Percentiles rank a stretch among this genome's conserved stretches.
phyloP scores from a whole-genome alignment of 2,888 invertebrate species.

The Agriopis aurantiaria region DNA sequence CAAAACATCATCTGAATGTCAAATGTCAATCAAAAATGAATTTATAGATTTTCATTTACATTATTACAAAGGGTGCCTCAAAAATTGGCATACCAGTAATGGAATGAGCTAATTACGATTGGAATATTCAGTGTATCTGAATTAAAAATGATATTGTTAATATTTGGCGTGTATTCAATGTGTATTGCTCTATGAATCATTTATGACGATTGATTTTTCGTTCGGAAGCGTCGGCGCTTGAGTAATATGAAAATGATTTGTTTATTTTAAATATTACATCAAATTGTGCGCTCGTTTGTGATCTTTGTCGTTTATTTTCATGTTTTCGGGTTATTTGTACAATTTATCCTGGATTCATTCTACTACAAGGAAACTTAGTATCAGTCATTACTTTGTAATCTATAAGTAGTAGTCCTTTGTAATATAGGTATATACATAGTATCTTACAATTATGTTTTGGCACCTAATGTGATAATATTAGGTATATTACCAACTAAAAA shows the following conservation, averaged over 20 bases:
- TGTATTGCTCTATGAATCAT: slow-evolving; percentile 74
- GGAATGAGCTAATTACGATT: slow-evolving; percentile 72
- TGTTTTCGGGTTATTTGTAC: neutral
- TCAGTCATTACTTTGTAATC: too few relatives aligned
- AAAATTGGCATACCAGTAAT: slow-evolving; percentile 68
- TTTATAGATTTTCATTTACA: slow-evolving; percentile 61
- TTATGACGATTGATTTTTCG: slow-evolving; percentile 72
- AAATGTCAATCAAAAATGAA: slow-evolving; percentile 75
- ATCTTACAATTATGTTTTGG: too few relatives aligned
- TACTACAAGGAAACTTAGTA: too few relatives aligned
- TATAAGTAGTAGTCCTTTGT: too few relatives aligned
- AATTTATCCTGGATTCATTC: neutral
- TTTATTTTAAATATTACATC: slow-evolving; percentile 53
- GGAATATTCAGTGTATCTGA: slow-evolving; percentile 60
- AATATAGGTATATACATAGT: too few relatives aligned
- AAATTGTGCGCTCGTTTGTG: slow-evolving; percentile 24
- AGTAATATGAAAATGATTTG: slow-evolving; percentile 67
- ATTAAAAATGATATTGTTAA: slow-evolving; percentile 61
- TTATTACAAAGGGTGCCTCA: slow-evolving; percentile 56
- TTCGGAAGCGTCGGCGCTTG: slow-evolving; percentile 73
- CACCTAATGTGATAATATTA: too few relatives aligned
- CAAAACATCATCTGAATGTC: slow-evolving; percentile 56
- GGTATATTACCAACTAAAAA: too few relatives aligned
- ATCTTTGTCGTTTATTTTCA: slow-evolving; percentile 15
- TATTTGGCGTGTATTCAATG: slow-evolving; percentile 66